phyloP scores from a whole-genome alignment of 2,113 vertebrate species.

The Macaca nemestrina region DNA sequence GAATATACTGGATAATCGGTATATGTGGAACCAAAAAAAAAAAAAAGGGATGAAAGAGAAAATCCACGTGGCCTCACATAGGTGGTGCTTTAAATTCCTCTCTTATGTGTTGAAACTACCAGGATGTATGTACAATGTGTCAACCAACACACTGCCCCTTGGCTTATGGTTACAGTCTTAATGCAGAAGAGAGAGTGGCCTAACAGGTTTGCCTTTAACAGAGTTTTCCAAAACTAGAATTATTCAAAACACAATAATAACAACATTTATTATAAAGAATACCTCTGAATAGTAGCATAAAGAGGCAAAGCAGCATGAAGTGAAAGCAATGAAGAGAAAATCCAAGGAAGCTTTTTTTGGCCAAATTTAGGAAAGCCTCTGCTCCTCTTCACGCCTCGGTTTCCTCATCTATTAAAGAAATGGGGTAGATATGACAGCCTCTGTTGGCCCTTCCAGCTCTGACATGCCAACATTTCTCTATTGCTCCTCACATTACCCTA shows the following conservation, averaged over 20 bases:
- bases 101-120: neutral
- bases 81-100: neutral
- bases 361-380: neutral
- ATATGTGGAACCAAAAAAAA: neutral
- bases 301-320: neutral
- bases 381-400: neutral
- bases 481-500: neutral
- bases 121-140: neutral
- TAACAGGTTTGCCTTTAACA: neutral
- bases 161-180: neutral
- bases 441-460: neutral
- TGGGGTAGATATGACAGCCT: rapidly evolving
- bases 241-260: neutral
- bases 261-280: neutral
- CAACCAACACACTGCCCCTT: neutral
- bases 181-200: neutral
- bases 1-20: too few relatives aligned
- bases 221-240: neutral
- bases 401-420: neutral
- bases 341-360: neutral
- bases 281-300: neutral
- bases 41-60: neutral
- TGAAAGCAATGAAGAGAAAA: neutral
- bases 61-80: neutral
- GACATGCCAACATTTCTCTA: neutral